phyloP scores from a whole-genome alignment of 2,888 invertebrate genomes.

The Mactromeris polynyma region DNA sequence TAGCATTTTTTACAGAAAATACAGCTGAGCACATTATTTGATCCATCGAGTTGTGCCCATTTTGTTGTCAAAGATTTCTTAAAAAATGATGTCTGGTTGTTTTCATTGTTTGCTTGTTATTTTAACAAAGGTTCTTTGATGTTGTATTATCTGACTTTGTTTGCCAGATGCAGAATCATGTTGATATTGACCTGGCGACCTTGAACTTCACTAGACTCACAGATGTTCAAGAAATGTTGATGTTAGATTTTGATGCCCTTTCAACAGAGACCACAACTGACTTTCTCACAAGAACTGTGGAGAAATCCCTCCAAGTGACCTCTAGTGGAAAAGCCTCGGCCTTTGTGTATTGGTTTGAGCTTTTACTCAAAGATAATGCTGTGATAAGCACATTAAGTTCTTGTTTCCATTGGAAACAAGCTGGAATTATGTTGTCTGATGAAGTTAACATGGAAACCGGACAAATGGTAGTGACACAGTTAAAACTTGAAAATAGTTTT shows the following conservation, averaged over 20 bases:
- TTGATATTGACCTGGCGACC: slow-evolving; percentile 80
- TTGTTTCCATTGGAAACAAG: slow-evolving; percentile 81
- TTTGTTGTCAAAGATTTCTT: no score
- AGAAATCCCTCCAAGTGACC: slow-evolving; percentile 68
- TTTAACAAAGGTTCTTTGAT: neutral
- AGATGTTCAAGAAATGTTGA: slow-evolving; percentile 79
- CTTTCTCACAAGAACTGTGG: slow-evolving; percentile 68
- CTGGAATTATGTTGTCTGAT: slow-evolving; percentile 78
- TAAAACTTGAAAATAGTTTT: slow-evolving; percentile 80
- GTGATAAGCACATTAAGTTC: slow-evolving; percentile 77
- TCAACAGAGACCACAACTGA: slow-evolving; percentile 57
- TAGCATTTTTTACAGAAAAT: no score
- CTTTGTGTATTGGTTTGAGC: slow-evolving; percentile 84
- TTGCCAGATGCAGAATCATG: slow-evolving; percentile 81
- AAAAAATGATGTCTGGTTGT: no score
- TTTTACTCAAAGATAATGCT: slow-evolving; percentile 71
- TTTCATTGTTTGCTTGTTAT: no score
- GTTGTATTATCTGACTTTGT: slow-evolving; percentile 16
- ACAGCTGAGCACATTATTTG: no score
- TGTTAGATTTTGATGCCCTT: slow-evolving; percentile 75
- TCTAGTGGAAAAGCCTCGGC: slow-evolving; percentile 79
- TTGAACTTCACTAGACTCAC: slow-evolving; percentile 79
- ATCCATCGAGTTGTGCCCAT: no score
- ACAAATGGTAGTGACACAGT: slow-evolving; percentile 69
- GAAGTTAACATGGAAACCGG: slow-evolving; percentile 69